These are phyloP conservation scores for Drosophila melanosoma DNA, from an alignment of 2,888 invertebrate genomes.

Conservation along the genomic window DNA sequence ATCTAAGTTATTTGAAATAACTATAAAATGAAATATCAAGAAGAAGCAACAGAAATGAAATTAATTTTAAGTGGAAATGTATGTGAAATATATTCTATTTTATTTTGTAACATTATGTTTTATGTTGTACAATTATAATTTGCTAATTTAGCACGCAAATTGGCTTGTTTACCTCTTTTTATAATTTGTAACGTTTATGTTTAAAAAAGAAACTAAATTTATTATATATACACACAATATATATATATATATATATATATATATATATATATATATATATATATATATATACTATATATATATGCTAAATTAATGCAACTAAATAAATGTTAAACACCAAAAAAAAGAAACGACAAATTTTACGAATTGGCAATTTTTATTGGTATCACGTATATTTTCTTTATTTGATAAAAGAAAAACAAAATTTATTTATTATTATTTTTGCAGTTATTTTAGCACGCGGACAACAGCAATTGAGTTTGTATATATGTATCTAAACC, in stretches of 20 bases:
- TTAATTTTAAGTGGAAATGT: conserved; percentile 45
- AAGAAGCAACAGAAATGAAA: conserved; percentile 18
- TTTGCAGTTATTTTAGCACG: conserved; percentile 41
- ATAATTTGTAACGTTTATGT: conserved; percentile 55
- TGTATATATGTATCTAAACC: conserved; percentile 20
- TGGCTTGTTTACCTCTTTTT: conserved; percentile 62
- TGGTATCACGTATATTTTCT: conserved; percentile 34
- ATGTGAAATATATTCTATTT: conserved; percentile 46
- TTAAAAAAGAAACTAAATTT: conserved; percentile 50
- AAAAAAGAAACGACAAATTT: conserved; percentile 51
- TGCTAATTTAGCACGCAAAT: conserved; percentile 48
- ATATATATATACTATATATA: conserved; percentile 62
- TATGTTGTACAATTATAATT: conserved; percentile 57
- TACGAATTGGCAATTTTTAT: conserved; percentile 71
- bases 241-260: conserved; percentile 53
- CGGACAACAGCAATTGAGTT: conserved; percentile 19
- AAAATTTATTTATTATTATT: conserved; percentile 21
- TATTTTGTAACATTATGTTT: conserved; percentile 42
- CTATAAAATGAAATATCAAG: conserved; percentile 69
- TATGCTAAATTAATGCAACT: conserved; percentile 79
- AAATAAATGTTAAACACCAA: conserved; percentile 78
- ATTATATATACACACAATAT: conserved; percentile 55
- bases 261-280: conserved; percentile 41
- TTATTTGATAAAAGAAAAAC: conserved; percentile 2
- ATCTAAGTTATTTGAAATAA: conserved; percentile 80